Evolutionary conservation across 2,797 vertebrate species (phyloP).

Genomic region (Diplodus puntazzo): DNA sequence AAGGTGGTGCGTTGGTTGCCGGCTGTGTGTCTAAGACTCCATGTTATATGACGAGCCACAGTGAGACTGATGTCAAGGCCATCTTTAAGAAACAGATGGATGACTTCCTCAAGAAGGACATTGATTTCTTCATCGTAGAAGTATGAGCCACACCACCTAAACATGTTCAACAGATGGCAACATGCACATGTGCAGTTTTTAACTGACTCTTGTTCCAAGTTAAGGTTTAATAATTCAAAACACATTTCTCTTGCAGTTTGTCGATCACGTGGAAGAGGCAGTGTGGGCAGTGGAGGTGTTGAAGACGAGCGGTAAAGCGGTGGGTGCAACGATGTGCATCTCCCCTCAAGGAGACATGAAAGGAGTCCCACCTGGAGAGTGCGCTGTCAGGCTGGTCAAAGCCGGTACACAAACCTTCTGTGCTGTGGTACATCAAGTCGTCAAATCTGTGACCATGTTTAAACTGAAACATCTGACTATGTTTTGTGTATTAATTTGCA

Average conservation of each 20-base stretch:
- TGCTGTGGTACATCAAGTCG: neutral
- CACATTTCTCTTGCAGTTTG: conserved; percentile 83
- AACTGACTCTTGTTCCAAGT: neutral
- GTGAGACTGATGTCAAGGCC: conserved; percentile 88
- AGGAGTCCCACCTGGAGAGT: conserved; percentile 86
- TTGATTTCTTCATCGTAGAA: conserved; percentile 94
- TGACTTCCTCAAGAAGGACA: conserved; percentile 90
- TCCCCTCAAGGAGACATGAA: conserved; percentile 89
- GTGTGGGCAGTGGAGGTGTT: conserved; percentile 92
- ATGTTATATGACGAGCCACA: conserved; percentile 89
- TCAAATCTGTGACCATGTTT: neutral
- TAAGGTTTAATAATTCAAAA: neutral
- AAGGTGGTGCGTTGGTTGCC: conserved; percentile 91
- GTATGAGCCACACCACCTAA: conserved; percentile 67
- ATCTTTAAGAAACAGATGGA: conserved; percentile 90
- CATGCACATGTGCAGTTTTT: neutral
- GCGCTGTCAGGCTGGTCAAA: conserved; percentile 88
- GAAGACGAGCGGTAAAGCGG: conserved; percentile 89
- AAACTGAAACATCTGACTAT: neutral
- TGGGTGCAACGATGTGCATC: conserved; percentile 90
- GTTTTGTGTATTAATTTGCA: conserved; percentile 56
- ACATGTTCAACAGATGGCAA: neutral
- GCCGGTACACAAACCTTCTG: conserved; percentile 83
- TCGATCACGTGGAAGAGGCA: conserved; percentile 93
- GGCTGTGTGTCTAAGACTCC: conserved; percentile 93